Percentiles rank a stretch among this genome's conserved stretches.
Evolutionary conservation across 2,797 vertebrate genomes (phyloP).

Genomic region (Falco novaeseelandiae): DNA sequence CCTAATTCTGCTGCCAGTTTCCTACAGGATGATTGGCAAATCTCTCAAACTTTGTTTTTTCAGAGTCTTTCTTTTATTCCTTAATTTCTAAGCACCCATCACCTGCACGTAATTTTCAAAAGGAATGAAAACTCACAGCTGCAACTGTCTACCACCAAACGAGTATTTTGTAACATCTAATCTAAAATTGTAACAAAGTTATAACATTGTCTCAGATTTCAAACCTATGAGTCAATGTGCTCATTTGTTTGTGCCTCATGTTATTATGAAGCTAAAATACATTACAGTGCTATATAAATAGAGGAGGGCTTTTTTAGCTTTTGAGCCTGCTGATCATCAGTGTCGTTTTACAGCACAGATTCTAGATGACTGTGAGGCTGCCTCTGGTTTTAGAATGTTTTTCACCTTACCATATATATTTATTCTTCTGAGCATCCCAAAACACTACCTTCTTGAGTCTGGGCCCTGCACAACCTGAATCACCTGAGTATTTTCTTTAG

Average conservation of each 20-base stretch:
- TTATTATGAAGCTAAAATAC: neutral
- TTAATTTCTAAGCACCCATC: neutral
- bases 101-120: neutral
- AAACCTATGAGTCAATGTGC: neutral
- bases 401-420: neutral
- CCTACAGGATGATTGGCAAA: neutral
- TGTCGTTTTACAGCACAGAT: neutral
- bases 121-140: neutral
- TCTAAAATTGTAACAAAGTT: neutral
- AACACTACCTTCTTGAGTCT: neutral
- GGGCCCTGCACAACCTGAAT: neutral
- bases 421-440: neutral
- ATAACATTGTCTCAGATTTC: neutral
- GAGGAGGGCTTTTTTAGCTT: neutral
- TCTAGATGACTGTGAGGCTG: neutral
- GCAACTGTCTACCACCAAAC: neutral
- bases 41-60: neutral
- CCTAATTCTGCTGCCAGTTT: neutral
- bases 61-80: neutral
- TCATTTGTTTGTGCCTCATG: neutral
- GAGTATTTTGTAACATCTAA: constrained; percentile 4
- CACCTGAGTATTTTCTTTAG: neutral
- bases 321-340: constrained; percentile 15
- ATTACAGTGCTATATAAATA: neutral
- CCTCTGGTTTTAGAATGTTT: neutral